Percentiles rank a stretch among this genome's conserved stretches.
Evolutionary conservation across 2,797 vertebrate species (phyloP).

Genomic region (Loriculus beryllinus): DNA sequence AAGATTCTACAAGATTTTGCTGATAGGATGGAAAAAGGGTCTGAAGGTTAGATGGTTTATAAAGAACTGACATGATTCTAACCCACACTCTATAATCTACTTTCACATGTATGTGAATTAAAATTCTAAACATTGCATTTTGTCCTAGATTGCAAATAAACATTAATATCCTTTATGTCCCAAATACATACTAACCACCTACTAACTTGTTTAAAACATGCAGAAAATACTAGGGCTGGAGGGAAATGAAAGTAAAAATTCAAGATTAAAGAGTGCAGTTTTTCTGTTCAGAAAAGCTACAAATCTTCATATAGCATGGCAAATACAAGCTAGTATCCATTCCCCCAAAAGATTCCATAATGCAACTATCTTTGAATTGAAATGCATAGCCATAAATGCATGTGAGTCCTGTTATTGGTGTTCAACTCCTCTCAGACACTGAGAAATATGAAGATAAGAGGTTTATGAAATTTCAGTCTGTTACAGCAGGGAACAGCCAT

Average conservation of each 20-base stretch:
- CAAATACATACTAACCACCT: conserved; percentile 20
- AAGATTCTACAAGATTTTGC: background rate
- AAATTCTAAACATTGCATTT: background rate
- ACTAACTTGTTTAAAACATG: background rate
- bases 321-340: background rate
- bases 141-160: background rate
- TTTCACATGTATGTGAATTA: background rate
- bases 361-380: background rate
- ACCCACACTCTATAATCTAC: background rate
- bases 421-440: background rate
- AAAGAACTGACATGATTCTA: background rate
- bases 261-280: background rate
- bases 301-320: background rate
- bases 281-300: conserved; percentile 2
- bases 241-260: background rate
- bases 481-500: background rate
- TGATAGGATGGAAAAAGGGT: background rate
- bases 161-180: background rate
- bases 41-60: background rate
- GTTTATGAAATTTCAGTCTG: background rate
- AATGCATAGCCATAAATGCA: background rate
- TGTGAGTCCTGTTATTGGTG: background rate
- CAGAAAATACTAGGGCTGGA: background rate
- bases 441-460: background rate
- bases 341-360: background rate